Percentiles rank a stretch among this genome's conserved stretches.
Evolutionary conservation across 2,113 vertebrate genomes (phyloP).

Genomic region (Actinemys pallida): DNA sequence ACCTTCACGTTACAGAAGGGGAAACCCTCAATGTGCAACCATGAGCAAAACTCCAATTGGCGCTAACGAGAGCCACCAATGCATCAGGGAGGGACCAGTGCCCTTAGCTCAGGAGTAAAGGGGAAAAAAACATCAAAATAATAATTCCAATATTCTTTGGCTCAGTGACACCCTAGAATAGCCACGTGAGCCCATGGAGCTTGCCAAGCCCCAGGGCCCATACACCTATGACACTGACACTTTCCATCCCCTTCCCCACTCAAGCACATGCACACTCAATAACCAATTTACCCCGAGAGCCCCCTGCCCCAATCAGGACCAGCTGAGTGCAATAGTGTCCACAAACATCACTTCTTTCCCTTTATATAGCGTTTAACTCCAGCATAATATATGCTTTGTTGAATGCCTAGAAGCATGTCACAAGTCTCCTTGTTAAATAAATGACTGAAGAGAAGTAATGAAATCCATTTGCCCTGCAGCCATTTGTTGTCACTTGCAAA

Average conservation of each 20-base stretch:
- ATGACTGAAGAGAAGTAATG: constrained; percentile 58
- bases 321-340: not conserved
- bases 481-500: constrained; percentile 11
- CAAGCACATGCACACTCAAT: not conserved
- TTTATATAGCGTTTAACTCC: not conserved
- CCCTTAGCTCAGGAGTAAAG: not conserved
- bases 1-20: not conserved
- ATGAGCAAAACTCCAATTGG: not conserved
- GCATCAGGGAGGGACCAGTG: not conserved
- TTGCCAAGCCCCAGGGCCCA: not conserved
- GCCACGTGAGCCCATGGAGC: not conserved
- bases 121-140: not conserved
- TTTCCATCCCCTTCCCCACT: not conserved
- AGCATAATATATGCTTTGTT: not conserved
- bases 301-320: not conserved
- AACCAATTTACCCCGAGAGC: not conserved
- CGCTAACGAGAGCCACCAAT: not conserved
- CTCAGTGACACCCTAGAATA: not conserved
- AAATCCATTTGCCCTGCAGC: constrained; percentile 43
- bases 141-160: not conserved
- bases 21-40: not conserved
- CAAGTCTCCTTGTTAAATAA: constrained; percentile 66
- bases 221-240: not conserved
- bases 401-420: not conserved
- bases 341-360: not conserved